A percentile compares a stretch with the other conserved stretches of the same genome.
Conservation (phyloP, 1,140 invertebrate species). For the Drosophila tani region DNA sequence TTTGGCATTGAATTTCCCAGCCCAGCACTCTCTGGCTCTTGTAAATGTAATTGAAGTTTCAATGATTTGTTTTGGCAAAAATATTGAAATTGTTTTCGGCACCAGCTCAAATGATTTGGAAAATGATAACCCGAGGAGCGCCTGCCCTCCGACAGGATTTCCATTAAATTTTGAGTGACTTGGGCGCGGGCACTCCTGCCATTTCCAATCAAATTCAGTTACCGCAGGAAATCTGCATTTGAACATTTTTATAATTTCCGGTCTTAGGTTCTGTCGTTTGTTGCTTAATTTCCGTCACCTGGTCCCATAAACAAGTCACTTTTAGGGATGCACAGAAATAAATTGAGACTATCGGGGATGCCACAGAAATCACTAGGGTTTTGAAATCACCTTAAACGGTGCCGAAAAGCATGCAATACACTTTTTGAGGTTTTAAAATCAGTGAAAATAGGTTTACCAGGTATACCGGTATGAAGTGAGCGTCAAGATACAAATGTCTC, state of each 20-base stretch:
- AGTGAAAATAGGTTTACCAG: too few species aligned
- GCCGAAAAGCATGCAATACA: too few species aligned
- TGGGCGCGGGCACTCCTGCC: not conserved
- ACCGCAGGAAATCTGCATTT: constrained; percentile 57
- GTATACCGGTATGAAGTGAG: too few species aligned
- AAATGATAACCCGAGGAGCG: constrained; percentile 26
- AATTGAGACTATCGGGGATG: not conserved
- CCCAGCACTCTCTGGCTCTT: constrained; percentile 4
- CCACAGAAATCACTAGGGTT: too few species aligned
- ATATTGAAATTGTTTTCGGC: constrained; percentile 38
- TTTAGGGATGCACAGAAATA: constrained; percentile 16
- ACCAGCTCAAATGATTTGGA: constrained; percentile 45
- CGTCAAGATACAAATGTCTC: too few species aligned
- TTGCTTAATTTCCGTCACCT: constrained; percentile 74
- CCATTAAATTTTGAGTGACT: constrained; percentile 25
- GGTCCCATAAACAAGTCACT: constrained; percentile 39
- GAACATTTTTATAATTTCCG: constrained; percentile 59
- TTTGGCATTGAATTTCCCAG: constrained; percentile 70
- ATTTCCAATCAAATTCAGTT: constrained; percentile 36
- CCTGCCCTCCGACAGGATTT: constrained; percentile 10
- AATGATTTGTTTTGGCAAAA: constrained; percentile 32
- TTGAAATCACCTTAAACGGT: too few species aligned
- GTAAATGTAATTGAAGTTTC: constrained; percentile 76
- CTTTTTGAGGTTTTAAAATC: too few species aligned
- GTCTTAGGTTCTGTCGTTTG: constrained; percentile 40